Conservation (phyloP, 2,113 vertebrate species). For the Antechinus stuartii region DNA sequence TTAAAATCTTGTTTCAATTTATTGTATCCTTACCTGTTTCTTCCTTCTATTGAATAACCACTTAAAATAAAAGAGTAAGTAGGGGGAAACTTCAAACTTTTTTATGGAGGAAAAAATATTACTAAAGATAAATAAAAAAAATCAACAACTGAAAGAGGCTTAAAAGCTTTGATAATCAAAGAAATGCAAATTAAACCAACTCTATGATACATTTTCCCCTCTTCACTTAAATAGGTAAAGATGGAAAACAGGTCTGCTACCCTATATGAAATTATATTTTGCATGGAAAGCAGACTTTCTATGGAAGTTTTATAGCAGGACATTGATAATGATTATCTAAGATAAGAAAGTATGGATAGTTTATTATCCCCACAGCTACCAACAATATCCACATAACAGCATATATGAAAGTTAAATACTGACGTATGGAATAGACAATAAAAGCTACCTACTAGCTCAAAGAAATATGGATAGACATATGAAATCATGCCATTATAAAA, state of each 20-base stretch:
- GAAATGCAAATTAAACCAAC: background rate
- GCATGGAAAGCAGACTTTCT: too few relatives aligned
- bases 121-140: background rate
- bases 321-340: too few relatives aligned
- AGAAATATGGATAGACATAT: too few relatives aligned
- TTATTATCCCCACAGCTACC: too few relatives aligned
- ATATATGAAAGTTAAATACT: too few relatives aligned
- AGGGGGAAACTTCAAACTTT: background rate
- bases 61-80: constrained; percentile 40
- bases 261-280: too few relatives aligned
- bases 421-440: too few relatives aligned
- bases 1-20: constrained; percentile 21
- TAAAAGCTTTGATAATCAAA: background rate
- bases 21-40: background rate
- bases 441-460: too few relatives aligned
- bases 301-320: too few relatives aligned
- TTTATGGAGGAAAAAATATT: background rate
- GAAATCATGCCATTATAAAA: too few relatives aligned
- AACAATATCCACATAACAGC: too few relatives aligned
- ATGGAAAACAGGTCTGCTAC: background rate
- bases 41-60: constrained; percentile 43
- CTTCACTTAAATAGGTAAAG: background rate
- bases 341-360: too few relatives aligned
- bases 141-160: background rate
- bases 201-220: background rate